Evolutionary conservation across 2,113 vertebrate species (phyloP).

Genomic region (Ursus arctos): DNA sequence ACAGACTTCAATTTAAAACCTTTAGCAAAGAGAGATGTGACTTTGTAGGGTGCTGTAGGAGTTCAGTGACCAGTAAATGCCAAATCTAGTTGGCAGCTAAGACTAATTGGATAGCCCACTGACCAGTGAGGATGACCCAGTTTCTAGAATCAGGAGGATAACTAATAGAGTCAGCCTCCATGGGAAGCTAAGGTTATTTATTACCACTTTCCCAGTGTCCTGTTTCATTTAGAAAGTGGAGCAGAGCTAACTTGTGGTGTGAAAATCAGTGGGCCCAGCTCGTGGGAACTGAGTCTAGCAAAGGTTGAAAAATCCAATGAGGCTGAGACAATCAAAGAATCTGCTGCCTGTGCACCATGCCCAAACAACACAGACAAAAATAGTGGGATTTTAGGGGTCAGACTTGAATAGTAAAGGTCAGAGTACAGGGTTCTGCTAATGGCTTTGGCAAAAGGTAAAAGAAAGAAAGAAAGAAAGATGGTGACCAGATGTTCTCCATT

Average conservation of each 20-base stretch:
- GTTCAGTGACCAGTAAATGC: not conserved
- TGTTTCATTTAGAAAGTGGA: not conserved
- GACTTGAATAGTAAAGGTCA: slow-evolving; percentile 57
- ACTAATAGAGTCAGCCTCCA: not conserved
- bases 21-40: not conserved
- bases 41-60: not conserved
- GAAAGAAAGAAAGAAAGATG: slow-evolving; percentile 49
- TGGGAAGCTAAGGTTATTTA: not conserved
- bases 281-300: not conserved
- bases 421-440: slow-evolving; percentile 53
- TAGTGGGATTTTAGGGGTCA: slow-evolving; percentile 32
- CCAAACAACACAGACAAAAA: slow-evolving; percentile 41
- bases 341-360: not conserved
- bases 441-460: slow-evolving; percentile 66
- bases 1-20: not conserved
- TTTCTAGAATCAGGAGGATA: not conserved
- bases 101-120: not conserved
- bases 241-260: not conserved
- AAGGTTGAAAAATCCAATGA: not conserved
- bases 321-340: not conserved
- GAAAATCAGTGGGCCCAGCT: not conserved
- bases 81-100: not conserved
- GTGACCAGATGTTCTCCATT: slow-evolving; percentile 67
- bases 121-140: not conserved
- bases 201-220: not conserved